A percentile compares a stretch with the other conserved stretches of the same genome.
Conservation (phyloP, 2,797 vertebrate genomes). For the Hephaestus fuliginosus region DNA sequence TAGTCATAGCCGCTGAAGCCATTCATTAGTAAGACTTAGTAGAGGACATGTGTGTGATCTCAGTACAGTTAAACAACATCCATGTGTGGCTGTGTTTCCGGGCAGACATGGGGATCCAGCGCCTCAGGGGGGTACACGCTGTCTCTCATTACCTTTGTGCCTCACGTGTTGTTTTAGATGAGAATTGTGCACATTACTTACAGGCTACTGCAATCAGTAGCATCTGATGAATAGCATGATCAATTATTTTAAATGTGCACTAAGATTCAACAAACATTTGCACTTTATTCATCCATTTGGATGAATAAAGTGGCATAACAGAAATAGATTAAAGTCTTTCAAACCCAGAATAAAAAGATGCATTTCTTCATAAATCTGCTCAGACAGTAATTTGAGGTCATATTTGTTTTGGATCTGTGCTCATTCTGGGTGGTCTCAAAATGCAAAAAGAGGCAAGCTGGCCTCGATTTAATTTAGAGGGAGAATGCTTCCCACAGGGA, state of each 20-base stretch:
- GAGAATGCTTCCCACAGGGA: slow-evolving; percentile 77
- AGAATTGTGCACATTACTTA: slow-evolving; percentile 55
- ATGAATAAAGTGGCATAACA: not conserved
- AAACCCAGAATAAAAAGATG: slow-evolving; percentile 14
- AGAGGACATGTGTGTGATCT: slow-evolving; percentile 69
- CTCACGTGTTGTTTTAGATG: slow-evolving; percentile 73
- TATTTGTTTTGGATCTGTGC: slow-evolving; percentile 60
- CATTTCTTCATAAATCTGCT: slow-evolving; percentile 26
- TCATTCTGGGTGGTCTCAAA: slow-evolving; percentile 84
- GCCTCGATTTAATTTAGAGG: slow-evolving; percentile 66
- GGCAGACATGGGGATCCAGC: slow-evolving; percentile 74
- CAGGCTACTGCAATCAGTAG: slow-evolving; percentile 42
- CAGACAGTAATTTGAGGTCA: slow-evolving; percentile 26
- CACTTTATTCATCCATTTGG: too few species aligned
- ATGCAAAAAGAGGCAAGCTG: slow-evolving; percentile 72
- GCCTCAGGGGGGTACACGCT: slow-evolving; percentile 66
- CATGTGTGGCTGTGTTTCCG: slow-evolving; percentile 78
- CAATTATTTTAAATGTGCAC: slow-evolving; percentile 27
- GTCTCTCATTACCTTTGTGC: slow-evolving; percentile 63
- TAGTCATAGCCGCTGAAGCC: slow-evolving; percentile 61
- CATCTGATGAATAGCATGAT: slow-evolving; percentile 35
- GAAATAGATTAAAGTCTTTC: slow-evolving; percentile 16
- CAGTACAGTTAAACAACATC: slow-evolving; percentile 69
- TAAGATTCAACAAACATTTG: slow-evolving; percentile 18
- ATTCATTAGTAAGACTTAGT: slow-evolving; percentile 70